Conservation (phyloP, 2,888 invertebrate species). For the Exephanes ischioxanthus region DNA sequence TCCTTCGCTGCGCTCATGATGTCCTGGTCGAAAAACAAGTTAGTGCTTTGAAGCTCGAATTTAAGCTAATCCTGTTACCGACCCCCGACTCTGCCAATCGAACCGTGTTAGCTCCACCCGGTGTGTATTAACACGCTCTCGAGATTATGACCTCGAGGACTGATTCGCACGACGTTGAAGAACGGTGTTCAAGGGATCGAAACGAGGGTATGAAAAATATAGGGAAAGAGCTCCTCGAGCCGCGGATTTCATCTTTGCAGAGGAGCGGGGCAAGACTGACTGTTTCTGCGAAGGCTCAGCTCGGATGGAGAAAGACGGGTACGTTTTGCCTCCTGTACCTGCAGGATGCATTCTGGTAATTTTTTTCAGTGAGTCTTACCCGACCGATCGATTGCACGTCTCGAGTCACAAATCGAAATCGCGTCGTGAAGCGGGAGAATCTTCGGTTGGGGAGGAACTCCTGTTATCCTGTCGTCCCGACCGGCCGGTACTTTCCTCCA, state of each 20-base stretch:
- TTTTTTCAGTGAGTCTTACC: no score
- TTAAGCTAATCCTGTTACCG: slow-evolving; percentile 80
- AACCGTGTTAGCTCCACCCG: background rate
- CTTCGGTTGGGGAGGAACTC: slow-evolving; percentile 6
- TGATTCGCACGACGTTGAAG: background rate
- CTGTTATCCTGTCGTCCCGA: slow-evolving; percentile 74
- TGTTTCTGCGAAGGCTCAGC: no score
- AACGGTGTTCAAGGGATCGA: no score
- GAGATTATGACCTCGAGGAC: background rate
- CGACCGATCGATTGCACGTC: no score
- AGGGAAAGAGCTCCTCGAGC: no score
- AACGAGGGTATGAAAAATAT: no score
- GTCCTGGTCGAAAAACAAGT: slow-evolving; percentile 80
- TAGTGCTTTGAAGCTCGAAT: slow-evolving; percentile 82
- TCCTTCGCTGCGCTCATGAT: slow-evolving; percentile 71
- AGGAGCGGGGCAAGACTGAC: no score
- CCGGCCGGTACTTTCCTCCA: slow-evolving; percentile 60
- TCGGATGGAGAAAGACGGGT: no score
- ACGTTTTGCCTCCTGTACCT: no score
- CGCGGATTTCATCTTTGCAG: no score
- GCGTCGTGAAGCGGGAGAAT: background rate
- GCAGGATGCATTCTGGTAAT: no score
- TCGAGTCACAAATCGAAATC: background rate
- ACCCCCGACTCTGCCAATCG: slow-evolving; percentile 39
- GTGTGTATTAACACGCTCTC: background rate